phyloP scores from a whole-genome alignment of 92 coral and sea anemone species.

The Bergia sp. region DNA sequence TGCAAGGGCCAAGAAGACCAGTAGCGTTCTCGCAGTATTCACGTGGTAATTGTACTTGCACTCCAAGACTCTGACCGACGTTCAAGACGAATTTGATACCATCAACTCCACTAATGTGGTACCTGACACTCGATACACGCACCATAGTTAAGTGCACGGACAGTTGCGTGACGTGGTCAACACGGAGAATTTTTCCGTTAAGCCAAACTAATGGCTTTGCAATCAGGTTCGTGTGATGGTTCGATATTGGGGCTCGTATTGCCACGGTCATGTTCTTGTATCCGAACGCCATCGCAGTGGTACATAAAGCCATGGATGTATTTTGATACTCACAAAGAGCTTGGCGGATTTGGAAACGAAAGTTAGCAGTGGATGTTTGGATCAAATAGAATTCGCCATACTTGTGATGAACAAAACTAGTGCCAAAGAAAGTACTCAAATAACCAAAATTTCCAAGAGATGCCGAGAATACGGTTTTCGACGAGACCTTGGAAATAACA shows the following conservation, averaged over 20 bases:
- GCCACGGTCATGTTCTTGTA: slow-evolving; percentile 42
- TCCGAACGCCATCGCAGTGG: slow-evolving; percentile 51
- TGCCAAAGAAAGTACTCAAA: slow-evolving; percentile 58
- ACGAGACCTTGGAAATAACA: slow-evolving; percentile 31
- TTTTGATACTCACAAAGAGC: slow-evolving; percentile 47
- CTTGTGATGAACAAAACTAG: slow-evolving; percentile 43
- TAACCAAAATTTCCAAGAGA: slow-evolving; percentile 53
- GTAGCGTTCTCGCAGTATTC: slow-evolving; percentile 50
- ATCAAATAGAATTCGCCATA: slow-evolving; percentile 62
- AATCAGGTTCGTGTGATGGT: background rate
- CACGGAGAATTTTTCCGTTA: slow-evolving; percentile 47
- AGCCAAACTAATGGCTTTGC: slow-evolving; percentile 57
- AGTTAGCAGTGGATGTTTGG: slow-evolving; percentile 41
- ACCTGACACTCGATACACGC: slow-evolving; percentile 54
- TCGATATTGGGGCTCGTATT: slow-evolving; percentile 55
- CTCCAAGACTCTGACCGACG: slow-evolving; percentile 60
- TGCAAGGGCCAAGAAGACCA: slow-evolving; percentile 63
- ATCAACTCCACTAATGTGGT: slow-evolving; percentile 54
- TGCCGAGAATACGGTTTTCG: slow-evolving; percentile 42
- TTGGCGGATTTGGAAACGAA: slow-evolving; percentile 63
- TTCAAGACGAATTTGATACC: slow-evolving; percentile 50
- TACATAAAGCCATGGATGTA: slow-evolving; percentile 48
- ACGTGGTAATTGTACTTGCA: slow-evolving; percentile 50
- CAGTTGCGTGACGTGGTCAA: slow-evolving; percentile 56
- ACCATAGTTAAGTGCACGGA: slow-evolving; percentile 51